phyloP scores from a whole-genome alignment of 2,113 vertebrate species.

The Apistogramma diplotaenia region DNA sequence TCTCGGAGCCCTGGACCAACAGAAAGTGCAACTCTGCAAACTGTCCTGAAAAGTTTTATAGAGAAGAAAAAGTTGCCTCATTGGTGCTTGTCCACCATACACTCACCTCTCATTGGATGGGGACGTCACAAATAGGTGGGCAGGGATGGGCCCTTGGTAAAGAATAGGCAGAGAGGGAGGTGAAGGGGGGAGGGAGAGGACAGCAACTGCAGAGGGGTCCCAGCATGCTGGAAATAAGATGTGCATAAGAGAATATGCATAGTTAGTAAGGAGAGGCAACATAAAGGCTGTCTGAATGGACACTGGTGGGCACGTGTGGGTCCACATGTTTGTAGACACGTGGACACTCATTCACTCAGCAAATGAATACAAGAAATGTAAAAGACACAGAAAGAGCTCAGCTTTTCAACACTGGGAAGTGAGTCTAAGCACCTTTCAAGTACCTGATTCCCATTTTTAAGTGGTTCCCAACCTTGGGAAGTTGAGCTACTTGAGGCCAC shows the following conservation, averaged over 20 bases:
- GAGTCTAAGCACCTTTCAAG: neutral
- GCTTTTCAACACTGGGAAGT: neutral
- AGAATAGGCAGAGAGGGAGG: constrained; percentile 44
- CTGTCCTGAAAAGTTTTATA: constrained; percentile 79
- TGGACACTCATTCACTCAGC: neutral
- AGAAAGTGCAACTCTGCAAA: constrained; percentile 79
- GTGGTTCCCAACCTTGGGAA: neutral
- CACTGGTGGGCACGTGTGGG: constrained; percentile 16
- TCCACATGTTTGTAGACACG: constrained; percentile 12
- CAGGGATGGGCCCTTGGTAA: constrained; percentile 54
- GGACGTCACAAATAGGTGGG: constrained; percentile 59
- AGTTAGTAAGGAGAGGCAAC: constrained; percentile 44
- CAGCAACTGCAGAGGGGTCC: constrained; percentile 71
- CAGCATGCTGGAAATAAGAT: constrained; percentile 70
- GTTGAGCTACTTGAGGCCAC: neutral
- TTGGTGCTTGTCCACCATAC: constrained; percentile 59
- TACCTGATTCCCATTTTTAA: neutral
- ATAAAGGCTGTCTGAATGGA: constrained; percentile 52
- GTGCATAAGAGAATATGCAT: constrained; percentile 45
- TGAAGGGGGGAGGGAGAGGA: constrained; percentile 36
- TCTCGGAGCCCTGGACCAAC: constrained; percentile 72
- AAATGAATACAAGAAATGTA: neutral
- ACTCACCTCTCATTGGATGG: constrained; percentile 70
- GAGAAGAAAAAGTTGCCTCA: constrained; percentile 67
- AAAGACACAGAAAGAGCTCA: neutral